Evolutionary conservation across 2,113 vertebrate species (phyloP).

Genomic region (Xiphophorus hellerii): DNA sequence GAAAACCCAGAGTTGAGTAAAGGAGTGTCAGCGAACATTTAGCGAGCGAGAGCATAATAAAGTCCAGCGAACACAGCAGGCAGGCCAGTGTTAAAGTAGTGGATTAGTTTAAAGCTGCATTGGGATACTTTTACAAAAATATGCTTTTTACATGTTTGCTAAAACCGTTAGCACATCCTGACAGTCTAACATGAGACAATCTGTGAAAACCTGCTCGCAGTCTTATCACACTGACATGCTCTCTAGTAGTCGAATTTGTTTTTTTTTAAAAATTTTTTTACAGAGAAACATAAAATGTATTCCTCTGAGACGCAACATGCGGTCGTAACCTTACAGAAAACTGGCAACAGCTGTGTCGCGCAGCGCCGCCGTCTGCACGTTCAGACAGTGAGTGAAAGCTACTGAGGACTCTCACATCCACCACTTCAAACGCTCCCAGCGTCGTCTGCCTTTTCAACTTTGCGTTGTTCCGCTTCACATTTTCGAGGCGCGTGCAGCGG

Average conservation of each 20-base stretch:
- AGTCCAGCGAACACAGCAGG: too few species aligned
- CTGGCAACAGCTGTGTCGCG: neutral
- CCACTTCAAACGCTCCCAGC: constrained; percentile 1
- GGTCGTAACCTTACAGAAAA: neutral
- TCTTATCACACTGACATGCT: neutral
- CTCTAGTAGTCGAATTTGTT: neutral
- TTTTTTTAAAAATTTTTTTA: too few species aligned
- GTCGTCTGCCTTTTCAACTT: constrained; percentile 3
- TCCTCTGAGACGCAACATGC: neutral
- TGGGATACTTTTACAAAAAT: too few species aligned
- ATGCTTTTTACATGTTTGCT: too few species aligned
- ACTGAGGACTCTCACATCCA: constrained; percentile 6
- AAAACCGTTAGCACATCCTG: too few species aligned
- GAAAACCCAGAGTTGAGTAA: too few species aligned
- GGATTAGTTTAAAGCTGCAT: too few species aligned
- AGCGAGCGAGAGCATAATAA: too few species aligned
- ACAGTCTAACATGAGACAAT: too few species aligned
- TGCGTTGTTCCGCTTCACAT: neutral
- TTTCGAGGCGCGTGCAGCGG: neutral
- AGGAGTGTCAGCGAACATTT: too few species aligned
- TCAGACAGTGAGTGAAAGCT: constrained; percentile 11
- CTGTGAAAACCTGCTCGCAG: too few species aligned
- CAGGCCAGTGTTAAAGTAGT: too few species aligned
- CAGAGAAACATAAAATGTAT: neutral
- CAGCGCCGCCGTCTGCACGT: neutral